Evolutionary conservation across 2,113 vertebrate species (phyloP).

Genomic region (Furnarius figulus): DNA sequence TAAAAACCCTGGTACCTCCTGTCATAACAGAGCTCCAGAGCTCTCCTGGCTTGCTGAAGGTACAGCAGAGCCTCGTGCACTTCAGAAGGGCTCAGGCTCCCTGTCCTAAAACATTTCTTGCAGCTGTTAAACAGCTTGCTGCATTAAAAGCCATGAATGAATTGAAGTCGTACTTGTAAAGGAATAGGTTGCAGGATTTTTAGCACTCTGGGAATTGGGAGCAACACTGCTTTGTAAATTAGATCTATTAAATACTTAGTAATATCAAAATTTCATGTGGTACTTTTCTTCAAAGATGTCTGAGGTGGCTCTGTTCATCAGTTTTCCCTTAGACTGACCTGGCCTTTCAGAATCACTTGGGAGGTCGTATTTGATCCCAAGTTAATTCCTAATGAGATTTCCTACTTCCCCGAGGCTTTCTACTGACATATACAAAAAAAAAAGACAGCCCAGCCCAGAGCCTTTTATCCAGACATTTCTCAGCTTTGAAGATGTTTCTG

Average conservation of each 20-base stretch:
- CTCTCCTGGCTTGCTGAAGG: not conserved
- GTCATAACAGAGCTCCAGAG: not conserved
- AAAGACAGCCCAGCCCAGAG: not conserved
- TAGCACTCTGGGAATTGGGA: conserved; percentile 29
- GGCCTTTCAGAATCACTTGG: not conserved
- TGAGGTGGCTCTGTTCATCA: not conserved
- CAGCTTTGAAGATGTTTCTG: not conserved
- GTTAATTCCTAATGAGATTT: conserved; percentile 42
- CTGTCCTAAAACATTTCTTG: not conserved
- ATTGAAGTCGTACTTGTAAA: not conserved
- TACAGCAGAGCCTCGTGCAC: not conserved
- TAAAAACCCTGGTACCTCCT: not conserved
- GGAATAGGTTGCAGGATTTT: conserved; percentile 23
- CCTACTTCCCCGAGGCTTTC: not conserved
- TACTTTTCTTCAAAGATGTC: not conserved
- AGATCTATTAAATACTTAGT: conserved; percentile 46
- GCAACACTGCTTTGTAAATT: conserved; percentile 33
- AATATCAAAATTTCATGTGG: conserved; percentile 31
- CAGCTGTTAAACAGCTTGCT: conserved; percentile 30
- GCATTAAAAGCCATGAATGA: conserved; percentile 3
- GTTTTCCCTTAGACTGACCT: not conserved
- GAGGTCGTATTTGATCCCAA: not conserved
- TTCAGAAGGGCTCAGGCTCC: not conserved
- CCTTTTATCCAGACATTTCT: not conserved
- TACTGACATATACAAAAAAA: not conserved